Base-by-base conservation (phyloP, 2,113 vertebrate species). In the Herpailurus yagouaroundi region DNA sequence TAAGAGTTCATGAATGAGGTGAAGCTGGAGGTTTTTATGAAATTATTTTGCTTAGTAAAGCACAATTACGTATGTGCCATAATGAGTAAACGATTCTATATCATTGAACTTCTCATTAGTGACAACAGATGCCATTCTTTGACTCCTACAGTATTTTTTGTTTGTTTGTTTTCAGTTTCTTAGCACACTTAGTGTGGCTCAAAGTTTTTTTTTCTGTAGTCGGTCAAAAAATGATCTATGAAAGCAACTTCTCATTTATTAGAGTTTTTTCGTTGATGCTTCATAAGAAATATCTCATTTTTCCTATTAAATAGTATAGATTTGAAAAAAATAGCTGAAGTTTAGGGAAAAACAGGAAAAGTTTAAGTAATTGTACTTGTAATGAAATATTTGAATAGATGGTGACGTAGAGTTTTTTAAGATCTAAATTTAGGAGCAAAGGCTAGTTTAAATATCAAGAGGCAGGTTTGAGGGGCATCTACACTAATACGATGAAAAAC, bases 41-140 rank as follows among this genome's bases (percentile, higher is more conserved):
- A 86, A 97, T 97, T 97, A 95, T 94, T 55, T 64, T 79, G 81
- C 55, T 97, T 97, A 95, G 69, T 84, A 91, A 97, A 97, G 66
- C 27, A 95, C 73, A 94, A 96, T 89, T 97, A 97, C 96, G 95
- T 95, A 94, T 96, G 82, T 96, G 77, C 95, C 69, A 3, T 77
- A 86, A 95, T 85, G 71, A 60, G 76, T 97, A 84, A 97, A 97
- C 91, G 95, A 85, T 82, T 41, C 23, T 57, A 2, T 57, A 48
- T 86, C 89, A 83, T 0, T n/a, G 91, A 97, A 97, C 95, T 96
- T 97, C 88, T 38, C 85, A 95, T 68, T 82, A 82, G 69, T 85
- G 94, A 63, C 84, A 79, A 91, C 73, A 96, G 97, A 95, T 79
- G 4, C 83, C 95, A 92, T 98, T 95, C 95, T 97, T 97, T 97